These are phyloP conservation scores for Morbakka virulenta DNA, from an alignment of 30 jellyfish, hydroid and myxozoan species.

Conservation along the genomic window DNA sequence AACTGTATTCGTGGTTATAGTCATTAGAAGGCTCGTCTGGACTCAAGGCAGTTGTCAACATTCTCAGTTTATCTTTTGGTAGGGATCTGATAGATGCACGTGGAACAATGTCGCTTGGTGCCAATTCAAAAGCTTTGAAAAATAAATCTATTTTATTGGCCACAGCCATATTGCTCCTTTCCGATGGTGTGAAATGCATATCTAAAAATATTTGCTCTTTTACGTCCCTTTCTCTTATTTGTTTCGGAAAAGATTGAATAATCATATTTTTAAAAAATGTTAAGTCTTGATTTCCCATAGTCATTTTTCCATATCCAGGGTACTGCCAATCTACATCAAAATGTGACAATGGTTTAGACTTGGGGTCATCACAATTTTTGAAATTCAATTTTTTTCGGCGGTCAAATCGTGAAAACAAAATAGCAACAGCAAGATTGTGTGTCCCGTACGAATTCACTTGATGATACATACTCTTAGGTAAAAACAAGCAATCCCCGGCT, in stretches of 20 bases:
- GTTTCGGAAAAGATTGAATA: too few relatives aligned
- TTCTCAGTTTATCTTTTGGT: slow-evolving; percentile 27
- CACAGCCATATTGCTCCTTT: too few relatives aligned
- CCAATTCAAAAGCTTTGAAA: too few relatives aligned
- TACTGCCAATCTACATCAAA: slow-evolving; percentile 82
- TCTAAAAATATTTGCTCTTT: not conserved
- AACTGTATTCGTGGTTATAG: slow-evolving; percentile 59
- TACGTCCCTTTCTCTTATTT: not conserved
- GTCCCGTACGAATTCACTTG: slow-evolving; percentile 62
- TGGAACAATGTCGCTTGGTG: too few relatives aligned
- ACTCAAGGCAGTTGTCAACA: slow-evolving; percentile 5
- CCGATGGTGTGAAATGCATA: too few relatives aligned
- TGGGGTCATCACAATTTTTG: slow-evolving; percentile 33
- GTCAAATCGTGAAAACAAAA: slow-evolving; percentile 60
- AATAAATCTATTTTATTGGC: too few relatives aligned
- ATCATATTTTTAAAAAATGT: too few relatives aligned
- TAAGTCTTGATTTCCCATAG: slow-evolving; percentile 75
- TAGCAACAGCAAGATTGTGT: slow-evolving; percentile 66
- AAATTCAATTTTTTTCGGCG: slow-evolving; percentile 21
- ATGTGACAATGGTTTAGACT: slow-evolving; percentile 43
- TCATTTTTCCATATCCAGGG: slow-evolving; percentile 71
- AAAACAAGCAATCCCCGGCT: slow-evolving; percentile 84
- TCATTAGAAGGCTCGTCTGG: slow-evolving; percentile 64
- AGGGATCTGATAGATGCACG: slow-evolving; percentile 5
- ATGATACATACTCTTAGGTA: too few relatives aligned